phyloP scores from a whole-genome alignment of 2,888 invertebrate species.

The Melieria omissa region DNA sequence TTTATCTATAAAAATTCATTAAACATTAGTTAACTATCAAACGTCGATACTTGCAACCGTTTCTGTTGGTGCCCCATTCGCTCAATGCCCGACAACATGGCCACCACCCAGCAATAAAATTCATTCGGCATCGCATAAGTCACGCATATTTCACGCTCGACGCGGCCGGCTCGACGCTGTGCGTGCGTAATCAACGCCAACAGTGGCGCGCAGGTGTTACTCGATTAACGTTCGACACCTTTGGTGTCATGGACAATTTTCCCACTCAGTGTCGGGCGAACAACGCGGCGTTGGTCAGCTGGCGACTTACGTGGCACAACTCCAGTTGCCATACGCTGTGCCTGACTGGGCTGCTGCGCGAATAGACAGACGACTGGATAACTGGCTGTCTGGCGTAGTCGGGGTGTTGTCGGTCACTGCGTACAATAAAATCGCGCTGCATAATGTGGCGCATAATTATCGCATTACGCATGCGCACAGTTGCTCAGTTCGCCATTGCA shows the following conservation, averaged over 20 bases:
- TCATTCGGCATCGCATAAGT: constrained; percentile 27
- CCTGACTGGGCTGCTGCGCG: constrained; percentile 1
- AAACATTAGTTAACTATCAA: too few species aligned
- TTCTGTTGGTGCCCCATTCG: too few species aligned
- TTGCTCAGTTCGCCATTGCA: not conserved
- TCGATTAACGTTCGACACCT: constrained; percentile 48
- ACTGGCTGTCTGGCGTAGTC: not conserved
- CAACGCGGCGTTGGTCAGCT: not conserved
- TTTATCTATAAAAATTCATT: too few species aligned
- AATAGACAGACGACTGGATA: not conserved
- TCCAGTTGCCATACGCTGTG: not conserved
- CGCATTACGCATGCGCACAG: not conserved
- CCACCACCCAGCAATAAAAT: constrained; percentile 6
- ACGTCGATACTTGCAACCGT: too few species aligned
- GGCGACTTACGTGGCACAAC: not conserved
- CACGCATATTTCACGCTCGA: constrained; percentile 7
- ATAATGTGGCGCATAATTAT: not conserved
- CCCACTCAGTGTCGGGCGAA: not conserved
- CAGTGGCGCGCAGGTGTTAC: constrained; percentile 49
- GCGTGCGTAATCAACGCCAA: constrained; percentile 23
- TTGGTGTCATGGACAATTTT: constrained; percentile 41
- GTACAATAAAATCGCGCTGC: too few species aligned
- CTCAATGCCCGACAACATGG: constrained; percentile 11
- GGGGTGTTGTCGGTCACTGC: not conserved
- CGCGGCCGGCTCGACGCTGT: not conserved